Percentiles rank a stretch among this genome's conserved stretches.
Conservation (phyloP, 1,140 invertebrate genomes). For the Bombus waltoni region DNA sequence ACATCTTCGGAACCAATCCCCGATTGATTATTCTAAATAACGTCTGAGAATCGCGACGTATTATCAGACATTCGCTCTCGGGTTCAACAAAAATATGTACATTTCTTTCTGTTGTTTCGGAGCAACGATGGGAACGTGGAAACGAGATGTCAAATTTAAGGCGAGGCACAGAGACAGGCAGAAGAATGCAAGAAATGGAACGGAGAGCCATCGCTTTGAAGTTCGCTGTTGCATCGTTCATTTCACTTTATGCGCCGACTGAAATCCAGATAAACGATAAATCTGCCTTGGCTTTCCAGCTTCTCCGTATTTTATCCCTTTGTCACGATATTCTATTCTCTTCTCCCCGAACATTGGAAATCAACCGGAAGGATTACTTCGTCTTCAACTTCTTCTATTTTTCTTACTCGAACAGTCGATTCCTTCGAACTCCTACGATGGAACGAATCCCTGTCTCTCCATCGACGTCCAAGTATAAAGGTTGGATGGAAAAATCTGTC, state of each 20-base stretch:
- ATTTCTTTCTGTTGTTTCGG: background rate
- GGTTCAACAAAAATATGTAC: background rate
- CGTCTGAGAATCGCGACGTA: too few species aligned
- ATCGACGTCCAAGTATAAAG: background rate
- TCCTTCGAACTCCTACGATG: background rate
- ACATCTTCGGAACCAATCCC: too few species aligned
- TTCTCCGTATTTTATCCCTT: background rate
- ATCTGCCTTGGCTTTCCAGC: slow-evolving; percentile 2
- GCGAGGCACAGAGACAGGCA: background rate
- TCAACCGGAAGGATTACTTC: slow-evolving; percentile 17
- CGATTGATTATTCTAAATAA: too few species aligned
- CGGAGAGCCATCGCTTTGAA: slow-evolving; percentile 8
- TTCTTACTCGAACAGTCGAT: background rate
- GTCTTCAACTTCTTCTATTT: background rate
- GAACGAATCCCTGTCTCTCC: background rate
- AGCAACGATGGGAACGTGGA: background rate
- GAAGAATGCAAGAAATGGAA: background rate
- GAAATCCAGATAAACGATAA: slow-evolving; percentile 19
- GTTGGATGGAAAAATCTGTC: background rate
- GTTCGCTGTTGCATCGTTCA: slow-evolving; percentile 3
- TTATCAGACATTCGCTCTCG: background rate
- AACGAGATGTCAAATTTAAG: background rate
- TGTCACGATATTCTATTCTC: slow-evolving; percentile 12
- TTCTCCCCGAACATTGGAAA: background rate
- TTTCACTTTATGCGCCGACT: background rate